Evolutionary conservation across 2,113 vertebrate genomes (phyloP), one percentile per base, ranked within the genome.

Genomic region (Puffinus mauretanicus): DNA sequence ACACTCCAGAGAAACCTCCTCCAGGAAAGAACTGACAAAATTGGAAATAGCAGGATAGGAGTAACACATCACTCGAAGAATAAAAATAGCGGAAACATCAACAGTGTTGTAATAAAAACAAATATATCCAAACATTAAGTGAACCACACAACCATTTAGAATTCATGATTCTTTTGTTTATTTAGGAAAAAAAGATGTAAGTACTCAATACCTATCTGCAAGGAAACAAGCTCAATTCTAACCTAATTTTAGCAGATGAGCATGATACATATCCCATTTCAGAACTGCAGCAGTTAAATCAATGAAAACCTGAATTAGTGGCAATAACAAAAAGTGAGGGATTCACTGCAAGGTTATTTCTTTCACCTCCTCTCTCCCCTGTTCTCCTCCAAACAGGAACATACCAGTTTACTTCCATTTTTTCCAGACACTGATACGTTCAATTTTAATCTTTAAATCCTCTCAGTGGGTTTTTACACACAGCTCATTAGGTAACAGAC

Each of bases 1-100:
- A 83, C 54, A 70, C 85, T 94, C 58, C 60, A 88, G 90, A 94
- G 90, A 93, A 95, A 86, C 62, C 62, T 92, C 82, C 82, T 92
- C 75, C 82, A 77, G 79, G 93, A 96, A 87, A 86, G 80, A 81
- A 40, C 58, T 93, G 82, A 92, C 62, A 88, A 92, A 94, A 70
- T 70, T 92, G 55, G 72, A 93, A 83, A 80, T 55, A 94, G 51
- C 49, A 58, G 42, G 85, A 80, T 29, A 86, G 67, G 46, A 92
- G 71, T 88, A 80, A 92, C 58, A 55, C n/a, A 75, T 54, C 90
- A 51, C n/a, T 82, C 1, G 2, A 64, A 62, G 79, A 95, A 90
- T 61, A 95, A 86, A 96, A 88, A 77, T 83, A 92, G 66, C 4
- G 6, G 69, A 89, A 91, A 66, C 25, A 58, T 73, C 52, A 80